Percentiles rank a stretch among this genome's conserved stretches.
These are phyloP conservation scores for Stomatorhinus walkeri DNA, from an alignment of 2,797 vertebrate genomes.

Conservation along the genomic window DNA sequence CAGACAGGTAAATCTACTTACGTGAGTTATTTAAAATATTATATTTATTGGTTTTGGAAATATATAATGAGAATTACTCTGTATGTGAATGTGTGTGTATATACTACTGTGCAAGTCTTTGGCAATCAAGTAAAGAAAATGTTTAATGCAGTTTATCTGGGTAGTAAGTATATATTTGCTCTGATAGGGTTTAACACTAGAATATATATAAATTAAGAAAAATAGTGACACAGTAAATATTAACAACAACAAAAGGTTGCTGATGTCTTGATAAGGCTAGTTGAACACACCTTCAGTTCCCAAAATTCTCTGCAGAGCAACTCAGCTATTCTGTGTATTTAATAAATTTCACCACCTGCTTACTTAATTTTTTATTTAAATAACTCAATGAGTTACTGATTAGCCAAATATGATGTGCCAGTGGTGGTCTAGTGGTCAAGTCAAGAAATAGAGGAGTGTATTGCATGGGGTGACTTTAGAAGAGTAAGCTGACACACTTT, in stretches of 20 bases:
- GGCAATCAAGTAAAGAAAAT: not conserved
- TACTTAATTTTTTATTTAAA: not conserved
- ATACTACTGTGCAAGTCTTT: not conserved
- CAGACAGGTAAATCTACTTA: conserved; percentile 42
- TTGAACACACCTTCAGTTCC: not conserved
- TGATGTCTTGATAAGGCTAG: not conserved
- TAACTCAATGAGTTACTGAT: not conserved
- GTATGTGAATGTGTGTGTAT: not conserved
- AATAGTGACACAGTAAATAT: not conserved
- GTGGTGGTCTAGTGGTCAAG: not conserved
- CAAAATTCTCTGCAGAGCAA: not conserved
- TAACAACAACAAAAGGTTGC: not conserved
- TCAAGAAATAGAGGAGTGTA: not conserved
- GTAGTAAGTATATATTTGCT: not conserved
- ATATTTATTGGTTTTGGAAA: not conserved
- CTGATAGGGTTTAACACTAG: not conserved
- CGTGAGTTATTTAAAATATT: not conserved
- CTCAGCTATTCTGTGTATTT: not conserved
- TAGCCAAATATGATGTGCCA: not conserved
- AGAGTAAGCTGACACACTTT: not conserved
- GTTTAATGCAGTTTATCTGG: not conserved
- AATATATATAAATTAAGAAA: not conserved
- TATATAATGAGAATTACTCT: not conserved
- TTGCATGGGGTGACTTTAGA: not conserved
- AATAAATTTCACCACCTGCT: not conserved